Base-by-base conservation (phyloP, 2,797 vertebrate species). In the Melanotaenia pygmaea region DNA sequence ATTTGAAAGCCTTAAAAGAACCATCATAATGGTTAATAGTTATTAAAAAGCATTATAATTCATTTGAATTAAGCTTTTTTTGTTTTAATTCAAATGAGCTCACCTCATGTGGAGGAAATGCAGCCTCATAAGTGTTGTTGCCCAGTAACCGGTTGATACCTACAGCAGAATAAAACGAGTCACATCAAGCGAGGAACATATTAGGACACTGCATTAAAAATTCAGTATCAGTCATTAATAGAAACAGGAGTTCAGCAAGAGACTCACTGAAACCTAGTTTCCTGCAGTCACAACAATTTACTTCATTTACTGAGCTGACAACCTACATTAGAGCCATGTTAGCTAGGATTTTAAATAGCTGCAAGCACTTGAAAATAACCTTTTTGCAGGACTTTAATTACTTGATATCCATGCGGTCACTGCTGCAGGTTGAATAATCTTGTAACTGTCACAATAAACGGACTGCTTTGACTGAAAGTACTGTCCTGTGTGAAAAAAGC, bases 81-180 rank as follows among this genome's bases (percentile, higher is more conserved):
- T 62, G 22, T 32, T 50, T 26, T 73, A 65, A 57, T n/a, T 20
- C 20, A 63, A 34, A 47, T 35, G 16, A 14, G 68, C 86, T 89
- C 93, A 99, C 98, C 97, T 99, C 98, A 75, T 99, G 98, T 22
- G 97, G 98, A 65, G 98, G 98, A 89, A 99, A 99, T 1, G 98
- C 97, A 77, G 98, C 97, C 87, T 99, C 98, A 18, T 99, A 99
- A 0, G 98, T 98, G 77, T 94, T 95, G 85, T 99, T 99, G 85
- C 93, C 96, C 84, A 99, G 92, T 74, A 99, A 91, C 51, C 97
- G 96, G 83, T 96, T 98, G 83, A 99, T 98, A 87, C 98, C 98
- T 99, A 28, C 72, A 75, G 79, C 37, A 81, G 63, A 72, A 82
- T 58, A 83, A 89, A 75, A 16, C 34, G 54, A 6, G 57, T n/a